These are phyloP conservation scores for Tetrax tetrax DNA, from an alignment of 2,113 vertebrate species.

Conservation along the genomic window DNA sequence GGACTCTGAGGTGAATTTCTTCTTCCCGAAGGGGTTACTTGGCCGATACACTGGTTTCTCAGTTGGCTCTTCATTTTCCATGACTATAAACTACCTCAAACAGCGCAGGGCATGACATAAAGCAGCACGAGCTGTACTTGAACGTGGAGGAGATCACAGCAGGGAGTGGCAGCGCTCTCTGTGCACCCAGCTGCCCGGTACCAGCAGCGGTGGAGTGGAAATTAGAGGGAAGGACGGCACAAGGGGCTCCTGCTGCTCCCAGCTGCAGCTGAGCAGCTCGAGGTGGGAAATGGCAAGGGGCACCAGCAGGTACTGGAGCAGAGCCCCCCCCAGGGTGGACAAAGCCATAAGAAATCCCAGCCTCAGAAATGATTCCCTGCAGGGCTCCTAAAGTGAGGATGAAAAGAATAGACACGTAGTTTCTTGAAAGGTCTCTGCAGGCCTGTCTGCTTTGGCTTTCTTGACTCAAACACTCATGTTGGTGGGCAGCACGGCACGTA, in stretches of 20 bases:
- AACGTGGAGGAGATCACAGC: not conserved
- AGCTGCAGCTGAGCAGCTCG: not conserved
- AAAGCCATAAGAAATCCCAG: not conserved
- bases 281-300: not conserved
- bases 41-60: not conserved
- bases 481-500: not conserved
- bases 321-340: not conserved
- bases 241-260: not conserved
- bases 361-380: not conserved
- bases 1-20: not conserved
- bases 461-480: not conserved
- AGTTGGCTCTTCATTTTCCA: not conserved
- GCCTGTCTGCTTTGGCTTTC: not conserved
- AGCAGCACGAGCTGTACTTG: not conserved
- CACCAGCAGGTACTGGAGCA: not conserved
- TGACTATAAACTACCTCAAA: not conserved
- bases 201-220: not conserved
- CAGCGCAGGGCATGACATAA: rapidly evolving
- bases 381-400: not conserved
- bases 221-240: not conserved
- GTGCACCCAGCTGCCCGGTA: not conserved
- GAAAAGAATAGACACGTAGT: not conserved
- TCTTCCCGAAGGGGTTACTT: not conserved
- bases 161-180: not conserved
- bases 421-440: not conserved